Evolutionary conservation across 2,888 invertebrate species (phyloP), one percentile per base, ranked within the genome.

Genomic region (Leistus spinibarbis): DNA sequence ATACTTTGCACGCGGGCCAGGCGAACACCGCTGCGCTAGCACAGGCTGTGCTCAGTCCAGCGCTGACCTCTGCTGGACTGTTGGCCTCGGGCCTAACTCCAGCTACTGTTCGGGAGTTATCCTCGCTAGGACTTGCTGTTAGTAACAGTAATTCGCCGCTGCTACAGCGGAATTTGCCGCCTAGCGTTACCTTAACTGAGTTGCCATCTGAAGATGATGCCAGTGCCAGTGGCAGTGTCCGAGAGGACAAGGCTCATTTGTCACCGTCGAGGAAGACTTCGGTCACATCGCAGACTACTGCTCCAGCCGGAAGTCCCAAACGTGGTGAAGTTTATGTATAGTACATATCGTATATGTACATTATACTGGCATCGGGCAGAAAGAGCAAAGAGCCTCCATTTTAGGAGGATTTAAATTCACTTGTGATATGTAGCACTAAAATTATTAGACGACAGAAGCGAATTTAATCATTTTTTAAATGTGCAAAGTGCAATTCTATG

Each of bases 1-100:
- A 92, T 82, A 92, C 92, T 64, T 84, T 92, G 79, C 92, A 92
- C 82, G 89, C 92, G 24, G 90, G 92, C 24, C 90, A 92, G 85
- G 91, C 93, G 4, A 90, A 92, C 9, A 92, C 94, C 0, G 90
- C 92, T 0, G 94, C 95, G 3, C 86, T 95, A 76, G 95, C 95
- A 3, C 93, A 94, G 82, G 93, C 94, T 0, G 91, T 95, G 10
- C 85, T 94, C 2, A 90, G 93, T 0, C 91, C 92, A 0, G 89
- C 87, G 0, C 79, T 89, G 79, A 83, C 86, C 80, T 80, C 88
- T 0, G 84, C 87, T 78, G 83, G 83, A 16, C 79, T 83, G 76
- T n/a, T 73, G 7, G 72, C 72, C 17, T 16, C 60, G 3, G 24
- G 65, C 40, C 17, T 68, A 22, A 81, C 87, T 62, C 85, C 89